Percentiles rank a stretch among this genome's conserved stretches.
phyloP scores from a whole-genome alignment of 2,113 vertebrate species.

The Tragelaphus strepsiceros region DNA sequence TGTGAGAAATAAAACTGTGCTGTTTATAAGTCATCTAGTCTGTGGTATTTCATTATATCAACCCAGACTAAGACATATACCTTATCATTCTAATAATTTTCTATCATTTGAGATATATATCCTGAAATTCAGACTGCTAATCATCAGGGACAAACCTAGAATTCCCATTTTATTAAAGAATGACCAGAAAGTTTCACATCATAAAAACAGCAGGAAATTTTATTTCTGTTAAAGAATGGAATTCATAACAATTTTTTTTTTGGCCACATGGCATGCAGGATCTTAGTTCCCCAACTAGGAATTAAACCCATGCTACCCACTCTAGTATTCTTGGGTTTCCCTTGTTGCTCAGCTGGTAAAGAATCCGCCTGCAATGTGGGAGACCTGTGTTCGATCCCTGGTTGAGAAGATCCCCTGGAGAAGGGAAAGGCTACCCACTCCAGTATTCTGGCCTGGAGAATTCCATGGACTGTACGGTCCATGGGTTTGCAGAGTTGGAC shows the following conservation, averaged over 20 bases:
- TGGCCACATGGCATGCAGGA: neutral
- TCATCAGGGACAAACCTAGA: constrained; percentile 5
- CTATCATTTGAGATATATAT: neutral
- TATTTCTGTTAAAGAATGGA: constrained; percentile 17
- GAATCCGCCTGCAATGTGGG: neutral
- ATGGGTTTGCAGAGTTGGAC: neutral
- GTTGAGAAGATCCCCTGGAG: neutral
- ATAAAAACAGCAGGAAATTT: constrained; percentile 16
- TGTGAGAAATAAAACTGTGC: neutral
- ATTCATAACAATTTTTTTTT: neutral
- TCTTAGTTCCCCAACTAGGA: neutral
- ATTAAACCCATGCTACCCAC: neutral
- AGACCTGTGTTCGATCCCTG: neutral
- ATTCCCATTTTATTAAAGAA: constrained; percentile 29
- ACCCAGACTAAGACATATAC: neutral
- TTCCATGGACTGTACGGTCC: neutral
- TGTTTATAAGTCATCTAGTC: neutral
- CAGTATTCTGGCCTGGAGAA: neutral
- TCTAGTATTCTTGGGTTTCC: neutral
- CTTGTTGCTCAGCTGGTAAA: neutral
- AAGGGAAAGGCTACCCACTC: neutral
- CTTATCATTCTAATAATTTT: neutral
- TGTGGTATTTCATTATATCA: neutral
- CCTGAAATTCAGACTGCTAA: neutral
- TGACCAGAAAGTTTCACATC: neutral